phyloP scores from a whole-genome alignment of 2,888 invertebrate genomes.

The Temnothorax unifasciatus region DNA sequence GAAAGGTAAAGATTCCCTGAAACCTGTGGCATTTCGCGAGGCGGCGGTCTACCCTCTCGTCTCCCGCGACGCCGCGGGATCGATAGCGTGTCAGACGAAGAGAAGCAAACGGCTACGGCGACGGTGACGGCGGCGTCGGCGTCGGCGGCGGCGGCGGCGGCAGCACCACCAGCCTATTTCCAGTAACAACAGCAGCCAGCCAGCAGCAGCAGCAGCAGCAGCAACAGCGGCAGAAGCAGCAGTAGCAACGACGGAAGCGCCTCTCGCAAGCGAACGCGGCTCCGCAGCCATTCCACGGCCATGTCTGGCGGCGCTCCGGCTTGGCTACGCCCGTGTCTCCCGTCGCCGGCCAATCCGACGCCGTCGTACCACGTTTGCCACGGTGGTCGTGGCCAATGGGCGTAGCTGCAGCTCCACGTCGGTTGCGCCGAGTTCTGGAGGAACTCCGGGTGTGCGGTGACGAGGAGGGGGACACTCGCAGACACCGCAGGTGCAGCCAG shows the following conservation, averaged over 20 bases:
- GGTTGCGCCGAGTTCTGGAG: constrained; percentile 64
- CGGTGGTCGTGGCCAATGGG: constrained; percentile 76
- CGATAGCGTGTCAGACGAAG: constrained; percentile 73
- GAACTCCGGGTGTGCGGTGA: constrained; percentile 31
- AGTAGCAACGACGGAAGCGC: constrained; percentile 70
- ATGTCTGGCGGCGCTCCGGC: constrained; percentile 75
- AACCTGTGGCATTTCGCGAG: constrained; percentile 80
- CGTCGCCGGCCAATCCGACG: constrained; percentile 73
- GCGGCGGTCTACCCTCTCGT: constrained; percentile 64
- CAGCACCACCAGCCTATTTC: constrained; percentile 52
- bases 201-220: constrained; percentile 75
- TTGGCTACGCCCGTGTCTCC: constrained; percentile 75
- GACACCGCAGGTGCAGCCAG: constrained; percentile 83
- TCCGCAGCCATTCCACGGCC: constrained; percentile 84
- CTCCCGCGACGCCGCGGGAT: constrained; percentile 71
- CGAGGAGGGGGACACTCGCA: constrained; percentile 76
- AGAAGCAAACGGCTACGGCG: constrained; percentile 68
- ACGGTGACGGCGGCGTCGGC: constrained; percentile 59
- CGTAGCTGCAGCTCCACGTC: constrained; percentile 66
- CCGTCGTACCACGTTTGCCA: constrained; percentile 58
- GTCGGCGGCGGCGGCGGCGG: constrained; percentile 51
- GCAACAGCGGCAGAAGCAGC: constrained; percentile 73
- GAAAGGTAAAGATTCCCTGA: constrained; percentile 73
- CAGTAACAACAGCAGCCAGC: constrained; percentile 68
- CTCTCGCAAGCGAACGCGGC: constrained; percentile 54